A percentile compares a stretch with the other conserved stretches of the same genome.
phyloP scores from a whole-genome alignment of 64 coral and sea anemone genomes.

The Trachythela sp. region DNA sequence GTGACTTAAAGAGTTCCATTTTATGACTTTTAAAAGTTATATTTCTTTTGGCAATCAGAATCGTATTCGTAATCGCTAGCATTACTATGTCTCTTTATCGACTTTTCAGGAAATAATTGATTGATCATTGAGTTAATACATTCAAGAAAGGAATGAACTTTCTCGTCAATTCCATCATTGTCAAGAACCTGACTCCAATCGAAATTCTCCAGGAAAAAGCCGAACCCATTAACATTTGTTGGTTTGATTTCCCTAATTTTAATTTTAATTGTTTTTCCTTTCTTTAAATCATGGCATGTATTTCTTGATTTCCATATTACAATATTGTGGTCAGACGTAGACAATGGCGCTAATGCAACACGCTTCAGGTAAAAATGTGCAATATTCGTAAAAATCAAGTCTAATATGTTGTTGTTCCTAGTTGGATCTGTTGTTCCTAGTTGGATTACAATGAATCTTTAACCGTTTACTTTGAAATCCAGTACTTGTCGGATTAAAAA shows the following conservation, averaged over 20 bases:
- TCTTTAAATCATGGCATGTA: background rate
- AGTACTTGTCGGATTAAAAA: background rate
- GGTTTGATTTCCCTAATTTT: background rate
- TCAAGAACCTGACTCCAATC: background rate
- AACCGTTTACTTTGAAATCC: background rate
- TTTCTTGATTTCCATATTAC: background rate
- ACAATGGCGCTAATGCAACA: background rate
- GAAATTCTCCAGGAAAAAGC: background rate
- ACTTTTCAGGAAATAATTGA: background rate
- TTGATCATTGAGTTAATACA: background rate
- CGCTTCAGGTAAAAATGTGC: background rate
- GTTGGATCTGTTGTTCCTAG: background rate
- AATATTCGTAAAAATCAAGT: conserved; percentile 9
- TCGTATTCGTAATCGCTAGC: background rate
- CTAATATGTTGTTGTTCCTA: background rate
- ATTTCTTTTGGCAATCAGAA: background rate
- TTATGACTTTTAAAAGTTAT: background rate
- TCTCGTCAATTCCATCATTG: too few species aligned
- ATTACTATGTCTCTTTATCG: background rate
- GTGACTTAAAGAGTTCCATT: background rate
- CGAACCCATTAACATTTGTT: background rate
- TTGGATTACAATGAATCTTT: too few species aligned
- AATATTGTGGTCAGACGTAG: background rate
- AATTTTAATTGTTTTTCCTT: background rate
- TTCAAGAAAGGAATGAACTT: too few species aligned